Evolutionary conservation across 2,888 invertebrate species (phyloP), one percentile per base, ranked within the genome.

Genomic region (Phyllotreta striolata): DNA sequence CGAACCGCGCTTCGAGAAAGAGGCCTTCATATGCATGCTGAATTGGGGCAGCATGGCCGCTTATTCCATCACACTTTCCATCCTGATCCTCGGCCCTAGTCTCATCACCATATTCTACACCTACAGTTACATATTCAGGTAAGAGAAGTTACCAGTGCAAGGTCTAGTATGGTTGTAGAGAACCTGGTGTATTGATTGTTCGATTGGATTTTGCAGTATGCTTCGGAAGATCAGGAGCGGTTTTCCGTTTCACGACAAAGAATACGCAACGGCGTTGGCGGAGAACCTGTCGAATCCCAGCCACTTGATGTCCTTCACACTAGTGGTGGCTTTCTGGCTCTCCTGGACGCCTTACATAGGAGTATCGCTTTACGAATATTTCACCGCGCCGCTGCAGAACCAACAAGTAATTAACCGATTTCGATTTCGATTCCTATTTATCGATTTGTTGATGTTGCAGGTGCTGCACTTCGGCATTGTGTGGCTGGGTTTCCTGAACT

Each of bases 41-140:
- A 95, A 98, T 81, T 97, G 97, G 93, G 92, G 93, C 75, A 93
- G 94, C 74, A 97, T 98, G 87, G 92, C 93, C 72, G 97, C 98
- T 37, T 98, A 98, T 82, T 95, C 95, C 65, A 89, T 93, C 68
- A 98, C 98, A 6, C 86, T 98, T 66, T 92, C 91, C 67, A 92
- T 95, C 74, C 88, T 98, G 74, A 92, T 93, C 58, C 88, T 98
- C 72, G 93, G 96, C n/a, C 98, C 98, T 57, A 95, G 96, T 81
- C 88, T 97, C 72, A 93, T 96, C 77, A 97, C 97, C 67, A 93
- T 98, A 77, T 88, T 92, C 74, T 95, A 97, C 84, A 96, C 97
- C 73, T 96, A 97, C 82, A 89, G 89, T 80, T 97, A 96, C 84
- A 95, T 98, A 77, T 96, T 65, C 49, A 60, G 61, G 61, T 61